A percentile compares a stretch with the other conserved stretches of the same genome.
These are phyloP conservation scores for Aphelenchoides fujianensis DNA, from an alignment of 1,140 invertebrate genomes.

Conservation along the genomic window DNA sequence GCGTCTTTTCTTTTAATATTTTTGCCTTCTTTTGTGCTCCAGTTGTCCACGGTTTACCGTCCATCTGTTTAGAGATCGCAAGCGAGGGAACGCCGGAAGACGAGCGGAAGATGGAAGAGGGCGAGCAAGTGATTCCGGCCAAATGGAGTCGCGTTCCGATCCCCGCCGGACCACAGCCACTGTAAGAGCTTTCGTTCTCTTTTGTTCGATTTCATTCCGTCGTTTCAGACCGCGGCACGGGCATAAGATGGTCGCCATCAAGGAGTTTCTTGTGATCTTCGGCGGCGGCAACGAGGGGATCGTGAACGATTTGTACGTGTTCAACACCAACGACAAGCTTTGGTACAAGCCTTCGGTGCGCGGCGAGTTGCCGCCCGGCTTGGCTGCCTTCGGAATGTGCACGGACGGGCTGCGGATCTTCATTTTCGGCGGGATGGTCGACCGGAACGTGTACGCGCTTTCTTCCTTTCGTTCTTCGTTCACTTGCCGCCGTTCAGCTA, in stretches of 20 bases:
- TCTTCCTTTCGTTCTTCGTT: constrained; percentile 30
- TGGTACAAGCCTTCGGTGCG: constrained; percentile 75
- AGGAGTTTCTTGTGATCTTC: constrained; percentile 98
- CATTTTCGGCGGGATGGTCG: constrained; percentile 98
- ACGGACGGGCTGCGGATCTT: constrained; percentile 84
- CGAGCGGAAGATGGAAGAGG: background rate
- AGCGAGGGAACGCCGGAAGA: too few species aligned
- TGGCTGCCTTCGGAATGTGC: constrained; percentile 78
- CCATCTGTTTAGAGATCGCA: too few species aligned
- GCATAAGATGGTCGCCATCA: constrained; percentile 93
- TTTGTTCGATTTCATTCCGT: too few species aligned
- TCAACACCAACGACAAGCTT: constrained; percentile 77
- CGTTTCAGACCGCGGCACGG: constrained; percentile 83
- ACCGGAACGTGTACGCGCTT: constrained; percentile 77
- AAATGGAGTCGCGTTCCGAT: background rate
- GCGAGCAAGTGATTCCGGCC: background rate
- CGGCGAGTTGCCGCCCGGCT: constrained; percentile 94
- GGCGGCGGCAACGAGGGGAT: constrained; percentile 99
- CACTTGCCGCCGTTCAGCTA: constrained; percentile 78
- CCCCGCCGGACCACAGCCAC: background rate
- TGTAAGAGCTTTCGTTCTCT: background rate
- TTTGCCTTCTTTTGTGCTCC: too few species aligned
- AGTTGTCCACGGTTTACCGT: too few species aligned
- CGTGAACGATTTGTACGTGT: constrained; percentile 97
- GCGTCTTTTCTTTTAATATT: too few species aligned